Percentiles rank a stretch among this genome's conserved stretches.
phyloP scores from a whole-genome alignment of 2,888 invertebrate species.

The Calephelis perditalis region DNA sequence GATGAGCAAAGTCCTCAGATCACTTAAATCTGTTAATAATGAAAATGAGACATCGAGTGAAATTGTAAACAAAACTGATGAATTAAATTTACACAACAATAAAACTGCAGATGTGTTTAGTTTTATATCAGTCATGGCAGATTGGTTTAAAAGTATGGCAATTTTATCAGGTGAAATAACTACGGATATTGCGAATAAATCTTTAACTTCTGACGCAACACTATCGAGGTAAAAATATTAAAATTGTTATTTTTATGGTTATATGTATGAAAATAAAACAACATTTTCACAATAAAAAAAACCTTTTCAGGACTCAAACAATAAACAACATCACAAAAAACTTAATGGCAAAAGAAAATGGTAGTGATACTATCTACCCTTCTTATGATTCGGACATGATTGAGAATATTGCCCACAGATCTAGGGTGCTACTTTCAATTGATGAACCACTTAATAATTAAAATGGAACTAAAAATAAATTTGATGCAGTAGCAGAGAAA shows the following conservation, averaged over 20 bases:
- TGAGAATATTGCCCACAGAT: conserved; percentile 49
- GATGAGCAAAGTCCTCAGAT: conserved; percentile 20
- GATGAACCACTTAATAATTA: conserved; percentile 23
- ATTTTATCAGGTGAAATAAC: conserved; percentile 29
- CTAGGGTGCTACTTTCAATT: conserved; percentile 48
- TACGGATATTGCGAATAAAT: conserved; percentile 10
- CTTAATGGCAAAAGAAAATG: conserved; percentile 15
- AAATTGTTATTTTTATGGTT: background rate
- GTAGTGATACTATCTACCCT: conserved; percentile 32
- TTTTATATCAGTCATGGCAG: conserved; percentile 41
- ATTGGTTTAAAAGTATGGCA: conserved; percentile 45
- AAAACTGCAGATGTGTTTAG: conserved; percentile 26
- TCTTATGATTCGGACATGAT: conserved; percentile 45
- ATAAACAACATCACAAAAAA: conserved; percentile 1
- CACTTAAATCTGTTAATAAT: conserved; percentile 23
- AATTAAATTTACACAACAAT: conserved; percentile 6
- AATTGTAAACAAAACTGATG: background rate
- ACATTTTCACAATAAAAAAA: background rate
- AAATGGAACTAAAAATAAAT: too few relatives aligned
- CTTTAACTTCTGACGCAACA: background rate
- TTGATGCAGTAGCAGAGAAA: too few relatives aligned
- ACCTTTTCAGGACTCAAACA: background rate
- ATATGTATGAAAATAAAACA: too few relatives aligned
- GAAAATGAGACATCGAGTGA: background rate
- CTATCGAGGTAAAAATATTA: background rate